A percentile compares a stretch with the other conserved stretches of the same genome.
These are phyloP conservation scores for Maccullochella peelii DNA, from an alignment of 2,113 vertebrate genomes.

Conservation along the genomic window DNA sequence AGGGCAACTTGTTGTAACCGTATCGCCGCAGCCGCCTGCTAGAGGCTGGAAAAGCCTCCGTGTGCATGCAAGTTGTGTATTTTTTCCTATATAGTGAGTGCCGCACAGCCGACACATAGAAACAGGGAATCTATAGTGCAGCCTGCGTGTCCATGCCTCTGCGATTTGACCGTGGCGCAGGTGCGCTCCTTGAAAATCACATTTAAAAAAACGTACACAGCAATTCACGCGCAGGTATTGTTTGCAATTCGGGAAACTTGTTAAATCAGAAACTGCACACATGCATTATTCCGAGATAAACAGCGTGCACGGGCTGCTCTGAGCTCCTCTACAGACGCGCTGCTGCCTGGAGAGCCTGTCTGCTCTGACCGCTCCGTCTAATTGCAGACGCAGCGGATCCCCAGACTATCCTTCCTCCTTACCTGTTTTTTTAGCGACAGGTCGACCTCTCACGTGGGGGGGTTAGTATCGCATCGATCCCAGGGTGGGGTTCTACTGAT, in stretches of 20 bases:
- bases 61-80: conserved; percentile 50
- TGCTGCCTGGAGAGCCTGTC: conserved; percentile 14
- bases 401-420: conserved; percentile 83
- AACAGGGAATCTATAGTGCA: conserved; percentile 22
- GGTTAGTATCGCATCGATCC: conserved; percentile 90
- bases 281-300: conserved; percentile 49
- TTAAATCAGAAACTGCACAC: conserved; percentile 82
- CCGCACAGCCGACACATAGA: conserved; percentile 36
- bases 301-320: conserved; percentile 1
- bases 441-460: conserved; percentile 81
- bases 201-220: conserved; percentile 61
- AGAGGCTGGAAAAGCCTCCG: conserved; percentile 1
- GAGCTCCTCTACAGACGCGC: conserved; percentile 46
- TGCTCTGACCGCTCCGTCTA: conserved; percentile 65
- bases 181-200: conserved; percentile 86
- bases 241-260: conserved; percentile 64
- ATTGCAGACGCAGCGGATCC: conserved; percentile 83
- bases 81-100: not conserved
- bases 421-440: conserved; percentile 88
- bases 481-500: conserved; percentile 83
- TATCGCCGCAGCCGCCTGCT: conserved; percentile 11
- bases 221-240: conserved; percentile 70
- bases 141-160: conserved; percentile 37
- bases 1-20: conserved; percentile 70
- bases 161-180: conserved; percentile 79